Evolutionary conservation across 2,113 vertebrate species (phyloP).

Genomic region (Cavia aperea): DNA sequence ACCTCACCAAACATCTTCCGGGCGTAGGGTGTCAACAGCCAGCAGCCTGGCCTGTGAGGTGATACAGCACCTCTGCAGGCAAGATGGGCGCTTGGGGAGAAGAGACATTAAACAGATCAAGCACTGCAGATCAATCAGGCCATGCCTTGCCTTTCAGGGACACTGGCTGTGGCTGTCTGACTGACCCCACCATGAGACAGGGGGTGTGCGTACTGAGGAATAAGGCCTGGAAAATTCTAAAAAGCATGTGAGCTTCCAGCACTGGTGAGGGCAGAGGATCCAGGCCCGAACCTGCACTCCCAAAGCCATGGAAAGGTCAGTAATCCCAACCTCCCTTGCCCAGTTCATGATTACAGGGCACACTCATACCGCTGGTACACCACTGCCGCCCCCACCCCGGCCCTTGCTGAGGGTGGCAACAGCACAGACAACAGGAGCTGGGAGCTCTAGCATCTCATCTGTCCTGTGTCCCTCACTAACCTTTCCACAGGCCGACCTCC

Average conservation of each 20-base stretch:
- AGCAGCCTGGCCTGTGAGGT: not conserved
- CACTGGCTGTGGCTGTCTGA: not conserved
- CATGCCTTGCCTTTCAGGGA: slow-evolving; percentile 3
- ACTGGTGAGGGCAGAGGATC: not conserved
- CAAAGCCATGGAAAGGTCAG: not conserved
- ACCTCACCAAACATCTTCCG: slow-evolving; percentile 45
- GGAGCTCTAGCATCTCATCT: not conserved
- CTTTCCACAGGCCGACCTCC: not conserved
- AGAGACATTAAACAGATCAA: slow-evolving; percentile 52
- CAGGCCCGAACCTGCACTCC: not conserved
- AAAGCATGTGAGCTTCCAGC: not conserved
- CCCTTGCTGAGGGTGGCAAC: not conserved
- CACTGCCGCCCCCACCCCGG: not conserved
- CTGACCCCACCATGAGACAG: not conserved
- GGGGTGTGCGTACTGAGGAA: not conserved
- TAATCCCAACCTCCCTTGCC: not conserved
- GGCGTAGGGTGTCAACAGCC: not conserved
- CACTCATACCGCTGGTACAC: fast-evolving
- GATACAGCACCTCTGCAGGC: slow-evolving; percentile 30
- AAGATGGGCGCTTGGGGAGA: slow-evolving; percentile 45
- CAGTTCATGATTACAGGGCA: not conserved
- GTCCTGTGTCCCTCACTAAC: not conserved
- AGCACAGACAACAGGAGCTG: too few species aligned
- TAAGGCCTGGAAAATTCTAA: not conserved
- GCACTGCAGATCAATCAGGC: slow-evolving; percentile 54